Evolutionary conservation across 2,113 vertebrate genomes (phyloP), one percentile per base, ranked within the genome.

Genomic region (Elephantulus edwardii): DNA sequence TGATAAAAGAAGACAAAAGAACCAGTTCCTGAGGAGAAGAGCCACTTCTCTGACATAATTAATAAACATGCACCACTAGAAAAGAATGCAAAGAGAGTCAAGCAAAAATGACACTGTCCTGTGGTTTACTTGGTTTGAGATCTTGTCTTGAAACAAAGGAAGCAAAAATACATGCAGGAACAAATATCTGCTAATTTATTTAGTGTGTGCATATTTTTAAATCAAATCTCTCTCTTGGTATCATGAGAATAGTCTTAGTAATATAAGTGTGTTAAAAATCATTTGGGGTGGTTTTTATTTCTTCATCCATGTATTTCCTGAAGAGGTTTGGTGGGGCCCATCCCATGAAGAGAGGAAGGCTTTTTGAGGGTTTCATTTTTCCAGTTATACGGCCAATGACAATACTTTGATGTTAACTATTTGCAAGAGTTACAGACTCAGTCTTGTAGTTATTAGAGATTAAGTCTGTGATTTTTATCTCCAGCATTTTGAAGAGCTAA

Each of bases 401-500:
- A 44, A 3, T 19, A 50, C 38, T 94, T 78, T 82, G 58, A 52
- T 40, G 62, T n/a, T 28, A 38, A 48, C 77, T 52, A 52, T 82
- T 35, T 52, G 50, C 48, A 72, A 82, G 62, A 48, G 79, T 90
- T 35, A 71, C 40, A 91, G 86, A 85, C 14, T 26, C 40, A 3
- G 33, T 28, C 75, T 72, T 54, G 62, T 82, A 70, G 89, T 85
- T 56, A 84, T 26, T 9, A 75, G 35, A 35, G 46, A 91, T 88
- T 90, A 84, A 83, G 82, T n/a, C 44, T 56, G 60, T 20, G 52
- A 88, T 94, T 92, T n/a, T 90, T 86, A 90, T 79, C 62, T 40
- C 46, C 42, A 84, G 92, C 50, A 92, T 93, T 88, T 19, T 89
- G 78, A 79, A 78, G 88, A 86, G 56, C 56, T 84, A 82, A 78